These are phyloP conservation scores for Mamestra brassicae DNA, from an alignment of 2,888 invertebrate genomes.

Conservation along the genomic window DNA sequence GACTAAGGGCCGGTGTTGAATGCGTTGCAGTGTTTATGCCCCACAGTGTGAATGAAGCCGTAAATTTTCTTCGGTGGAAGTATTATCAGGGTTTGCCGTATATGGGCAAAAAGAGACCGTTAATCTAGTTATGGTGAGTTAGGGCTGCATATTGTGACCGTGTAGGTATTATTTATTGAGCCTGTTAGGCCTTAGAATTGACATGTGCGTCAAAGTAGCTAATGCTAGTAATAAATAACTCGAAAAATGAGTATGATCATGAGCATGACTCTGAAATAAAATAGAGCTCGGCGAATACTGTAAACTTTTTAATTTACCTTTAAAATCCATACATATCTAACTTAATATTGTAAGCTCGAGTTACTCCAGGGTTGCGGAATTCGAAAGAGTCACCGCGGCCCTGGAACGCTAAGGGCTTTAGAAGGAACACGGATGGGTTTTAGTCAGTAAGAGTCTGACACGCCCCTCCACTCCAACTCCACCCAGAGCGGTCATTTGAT, in stretches of 20 bases:
- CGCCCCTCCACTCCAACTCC: too few species aligned
- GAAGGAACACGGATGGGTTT: too few species aligned
- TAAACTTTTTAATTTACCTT: too few species aligned
- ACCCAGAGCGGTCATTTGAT: too few species aligned
- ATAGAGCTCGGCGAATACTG: neutral
- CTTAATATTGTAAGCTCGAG: too few species aligned
- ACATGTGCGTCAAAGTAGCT: neutral
- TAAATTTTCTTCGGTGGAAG: conserved; percentile 47
- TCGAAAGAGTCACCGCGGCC: too few species aligned
- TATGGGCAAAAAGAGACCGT: conserved; percentile 50
- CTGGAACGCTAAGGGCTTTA: too few species aligned
- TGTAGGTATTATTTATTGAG: conserved; percentile 29
- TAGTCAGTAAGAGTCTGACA: too few species aligned
- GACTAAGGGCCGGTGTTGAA: conserved; percentile 50
- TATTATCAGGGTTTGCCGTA: conserved; percentile 46
- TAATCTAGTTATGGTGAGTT: conserved; percentile 46
- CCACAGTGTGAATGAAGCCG: conserved; percentile 53
- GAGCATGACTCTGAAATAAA: neutral
- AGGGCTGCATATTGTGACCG: conserved; percentile 9
- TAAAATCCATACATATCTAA: too few species aligned
- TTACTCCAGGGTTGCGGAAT: too few species aligned
- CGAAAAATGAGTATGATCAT: neutral
- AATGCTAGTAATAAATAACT: neutral
- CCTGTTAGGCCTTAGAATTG: neutral
- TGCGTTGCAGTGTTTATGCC: conserved; percentile 41